Percentiles rank a stretch among this genome's conserved stretches.
Conservation (phyloP, 1,140 invertebrate species). For the Drosophila saltans region DNA sequence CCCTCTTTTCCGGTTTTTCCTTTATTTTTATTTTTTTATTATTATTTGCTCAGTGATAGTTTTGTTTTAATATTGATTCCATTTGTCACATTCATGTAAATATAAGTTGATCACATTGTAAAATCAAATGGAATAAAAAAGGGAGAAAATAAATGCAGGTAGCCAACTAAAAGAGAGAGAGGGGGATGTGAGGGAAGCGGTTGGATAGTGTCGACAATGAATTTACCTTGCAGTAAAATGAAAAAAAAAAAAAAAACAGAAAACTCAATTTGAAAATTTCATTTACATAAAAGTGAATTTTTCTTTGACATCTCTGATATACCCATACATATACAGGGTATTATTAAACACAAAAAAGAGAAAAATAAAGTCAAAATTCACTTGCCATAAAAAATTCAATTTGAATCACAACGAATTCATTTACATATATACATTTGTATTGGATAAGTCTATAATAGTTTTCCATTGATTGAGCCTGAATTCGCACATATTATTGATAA, state of each 20-base stretch:
- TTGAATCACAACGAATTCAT: slow-evolving; percentile 4
- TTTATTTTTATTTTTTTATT: slow-evolving; percentile 34
- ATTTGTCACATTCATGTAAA: slow-evolving; percentile 8
- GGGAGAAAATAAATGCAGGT: no score
- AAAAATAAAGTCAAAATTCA: background rate
- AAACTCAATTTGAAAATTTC: no score
- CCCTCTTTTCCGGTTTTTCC: background rate
- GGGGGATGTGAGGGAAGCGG: no score
- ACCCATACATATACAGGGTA: background rate
- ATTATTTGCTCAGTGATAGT: background rate
- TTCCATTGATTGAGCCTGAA: no score
- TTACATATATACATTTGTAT: background rate
- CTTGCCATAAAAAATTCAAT: background rate
- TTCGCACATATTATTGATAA: no score
- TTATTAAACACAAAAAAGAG: background rate
- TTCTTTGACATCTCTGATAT: background rate
- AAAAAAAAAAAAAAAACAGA: no score
- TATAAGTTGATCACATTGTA: slow-evolving; percentile 4
- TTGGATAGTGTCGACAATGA: no score
- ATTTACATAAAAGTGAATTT: no score
- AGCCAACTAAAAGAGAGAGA: no score
- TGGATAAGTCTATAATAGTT: no score
- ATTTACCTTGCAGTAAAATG: no score
- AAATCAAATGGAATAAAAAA: slow-evolving; percentile 44
- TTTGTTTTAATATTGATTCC: slow-evolving; percentile 8